Base-by-base conservation (phyloP, 53 echinoderm and acorn worm genomes). In the Pentamera pediparva region DNA sequence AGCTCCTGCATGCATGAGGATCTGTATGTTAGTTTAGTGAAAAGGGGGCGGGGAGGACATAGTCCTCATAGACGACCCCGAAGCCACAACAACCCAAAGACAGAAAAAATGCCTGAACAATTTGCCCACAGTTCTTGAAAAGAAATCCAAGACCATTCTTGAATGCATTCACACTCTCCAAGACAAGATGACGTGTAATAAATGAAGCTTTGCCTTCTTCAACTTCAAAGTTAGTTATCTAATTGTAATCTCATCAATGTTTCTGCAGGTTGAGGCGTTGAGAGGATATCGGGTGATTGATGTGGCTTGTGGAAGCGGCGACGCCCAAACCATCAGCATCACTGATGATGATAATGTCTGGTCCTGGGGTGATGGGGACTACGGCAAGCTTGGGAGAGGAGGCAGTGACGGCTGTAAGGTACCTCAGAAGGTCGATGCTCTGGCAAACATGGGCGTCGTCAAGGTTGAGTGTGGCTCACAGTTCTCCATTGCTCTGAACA, bases 361-460 rank as follows among this genome's bases (percentile, higher is more conserved):
- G 94, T 94, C 94, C 0, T 94, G 94, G 94, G 94, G 94, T 20
- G 94, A 94, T 69, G 94, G 94, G 0, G 94, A 94, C 70, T 94
- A 94, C 25, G 94, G 94, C 71, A 94, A 94, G 82, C 90, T 94
- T 2, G 94, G 94, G 13, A 60, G 94, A 28, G 94, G 94, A 27
- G 94, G 94, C 22, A 94, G 94, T 39, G 94, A 94, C 48, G 94
- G 94, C 4, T 94, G 94, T 54, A 94, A 94, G 39, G 87, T 90
- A 22, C 94, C 87, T 4, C 89, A 94, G 83, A 93, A 89, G 83
- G 82, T 87, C 3, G 94, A 94, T 50, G 87, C 87, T 26, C 57
- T 94, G 61, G 78, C 84, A 18, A 86, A 82, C 36, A 72, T 87
- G 6, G 94, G 94, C 20, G 94, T 94, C n/a, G 85, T 90, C 22